phyloP scores from a whole-genome alignment of 2,797 vertebrate species.

The Gouania willdenowi region DNA sequence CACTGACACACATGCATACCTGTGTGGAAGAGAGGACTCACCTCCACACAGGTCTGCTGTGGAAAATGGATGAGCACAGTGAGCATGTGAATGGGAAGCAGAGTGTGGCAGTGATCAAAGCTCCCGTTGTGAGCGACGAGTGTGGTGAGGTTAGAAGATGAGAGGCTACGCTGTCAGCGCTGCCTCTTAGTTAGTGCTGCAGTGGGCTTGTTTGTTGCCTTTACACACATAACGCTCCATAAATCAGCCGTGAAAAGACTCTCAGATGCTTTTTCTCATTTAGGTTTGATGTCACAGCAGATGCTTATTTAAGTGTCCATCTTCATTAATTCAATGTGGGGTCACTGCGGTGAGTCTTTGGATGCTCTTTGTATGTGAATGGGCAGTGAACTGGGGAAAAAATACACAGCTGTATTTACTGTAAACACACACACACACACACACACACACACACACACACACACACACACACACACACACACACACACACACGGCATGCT shows the following conservation, averaged over 20 bases:
- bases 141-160: conserved; percentile 35
- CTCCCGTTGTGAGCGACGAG: conserved; percentile 49
- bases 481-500: too few relatives aligned
- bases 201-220: conserved; percentile 54
- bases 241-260: conserved; percentile 25
- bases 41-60: conserved; percentile 20
- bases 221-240: conserved; percentile 12
- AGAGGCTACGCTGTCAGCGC: conserved; percentile 42
- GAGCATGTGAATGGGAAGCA: conserved; percentile 53
- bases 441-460: too few relatives aligned
- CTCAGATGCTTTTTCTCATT: conserved; percentile 10
- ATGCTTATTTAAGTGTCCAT: conserved; percentile 12
- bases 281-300: conserved; percentile 13
- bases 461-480: too few relatives aligned
- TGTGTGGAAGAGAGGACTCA: conserved; percentile 17
- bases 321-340: conserved; percentile 5
- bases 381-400: conserved; percentile 21
- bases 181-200: conserved; percentile 48
- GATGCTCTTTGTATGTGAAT: conserved; percentile 10
- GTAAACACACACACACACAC: too few relatives aligned
- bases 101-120: conserved; percentile 57
- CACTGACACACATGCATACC: conserved; percentile 20
- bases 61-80: conserved; percentile 54
- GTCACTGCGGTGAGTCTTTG: background rate
- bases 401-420: background rate